Evolutionary conservation across 1,140 invertebrate genomes (phyloP), one percentile per base, ranked within the genome.

Genomic region (Brachionus koreanus): DNA sequence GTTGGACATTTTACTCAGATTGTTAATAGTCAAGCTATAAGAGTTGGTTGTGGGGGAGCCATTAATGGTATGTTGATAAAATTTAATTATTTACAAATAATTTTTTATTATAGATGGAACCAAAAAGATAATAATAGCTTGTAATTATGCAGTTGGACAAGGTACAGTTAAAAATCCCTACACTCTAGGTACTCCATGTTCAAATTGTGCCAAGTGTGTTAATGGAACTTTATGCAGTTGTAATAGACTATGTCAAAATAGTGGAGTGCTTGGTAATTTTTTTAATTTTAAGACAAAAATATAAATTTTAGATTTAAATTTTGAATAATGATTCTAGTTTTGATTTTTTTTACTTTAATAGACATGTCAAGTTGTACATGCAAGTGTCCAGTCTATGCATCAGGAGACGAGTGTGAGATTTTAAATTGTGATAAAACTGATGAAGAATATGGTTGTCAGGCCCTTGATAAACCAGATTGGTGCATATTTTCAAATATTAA

Each of bases 1-100:
- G 76, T 79, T 2, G 79, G 79, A 29, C 79, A 82, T 52, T 82
- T 67, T 63, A 82, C 79, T 67, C 79, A 82, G 35, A 9, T 82
- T 39, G 16, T 82, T 1, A 72, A 67, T 16, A 39, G n/a, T 23
- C n/a, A n/a, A 16, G 61, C 79, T n/a, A 16, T 33, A 10, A 19
- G 39, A 67, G 29, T 82, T 16, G 79, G 79, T 5, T 82, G 79
- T 35, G 79, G 29, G 35, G 25, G 25, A 10, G 79, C 61, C 13
- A 82, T 46, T 46, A 67, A 69, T 43, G 23, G 76, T 61, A 79
- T 29, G 3, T 29, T 29, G 4, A 42, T 5, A 37, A 43, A n/a
- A 10, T 39, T 49, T 16, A 25, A 49, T 13, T 13, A 49, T 19
- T 2, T 12, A 19, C 7, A 16, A 23, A 25, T 42, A 74, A 13